Conservation (phyloP, 2,113 vertebrate species). For the Meles meles region DNA sequence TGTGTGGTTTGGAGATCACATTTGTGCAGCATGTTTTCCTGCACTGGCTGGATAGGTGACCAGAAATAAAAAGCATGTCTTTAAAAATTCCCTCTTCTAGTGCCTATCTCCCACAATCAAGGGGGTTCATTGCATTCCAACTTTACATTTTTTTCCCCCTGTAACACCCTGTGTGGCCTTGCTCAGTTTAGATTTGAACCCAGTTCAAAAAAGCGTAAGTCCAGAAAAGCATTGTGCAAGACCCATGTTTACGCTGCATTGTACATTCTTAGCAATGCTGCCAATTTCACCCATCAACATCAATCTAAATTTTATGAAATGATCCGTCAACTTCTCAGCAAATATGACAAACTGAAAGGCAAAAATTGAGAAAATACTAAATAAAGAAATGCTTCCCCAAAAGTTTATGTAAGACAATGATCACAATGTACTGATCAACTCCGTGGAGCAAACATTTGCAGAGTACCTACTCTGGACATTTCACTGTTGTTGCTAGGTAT, state of each 20-base stretch:
- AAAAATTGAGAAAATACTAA: conserved; percentile 50
- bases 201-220: conserved; percentile 77
- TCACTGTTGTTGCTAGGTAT: not conserved
- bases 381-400: not conserved
- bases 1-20: conserved; percentile 30
- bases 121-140: conserved; percentile 17
- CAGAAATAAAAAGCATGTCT: conserved; percentile 52
- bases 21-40: conserved; percentile 41
- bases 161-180: conserved; percentile 81
- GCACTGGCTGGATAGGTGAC: conserved; percentile 68
- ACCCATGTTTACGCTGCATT: conserved; percentile 73
- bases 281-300: conserved; percentile 73
- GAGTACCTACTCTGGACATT: not conserved
- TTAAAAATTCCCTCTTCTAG: conserved; percentile 45
- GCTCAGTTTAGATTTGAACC: conserved; percentile 81
- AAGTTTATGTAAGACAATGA: conserved; percentile 12
- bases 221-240: conserved; percentile 78
- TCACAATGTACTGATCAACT: not conserved
- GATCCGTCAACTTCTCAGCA: conserved; percentile 55
- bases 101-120: conserved; percentile 39
- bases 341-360: conserved; percentile 61
- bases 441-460: not conserved
- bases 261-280: conserved; percentile 62
- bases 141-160: conserved; percentile 66
- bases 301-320: conserved; percentile 64